phyloP scores from a whole-genome alignment of 2,113 vertebrate genomes.

The Eleginops maclovinus region DNA sequence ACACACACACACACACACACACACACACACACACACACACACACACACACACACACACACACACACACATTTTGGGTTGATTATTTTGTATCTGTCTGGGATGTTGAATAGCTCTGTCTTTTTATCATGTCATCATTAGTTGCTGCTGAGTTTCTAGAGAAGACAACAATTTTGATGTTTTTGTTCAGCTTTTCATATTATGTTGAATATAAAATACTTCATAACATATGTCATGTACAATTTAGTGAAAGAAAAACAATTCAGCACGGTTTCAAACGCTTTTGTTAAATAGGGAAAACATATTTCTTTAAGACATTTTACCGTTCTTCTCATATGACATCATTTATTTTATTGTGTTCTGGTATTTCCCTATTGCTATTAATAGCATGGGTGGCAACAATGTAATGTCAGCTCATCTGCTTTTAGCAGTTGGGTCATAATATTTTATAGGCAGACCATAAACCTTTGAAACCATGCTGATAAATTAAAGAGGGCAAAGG shows the following conservation, averaged over 20 bases:
- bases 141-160: background rate
- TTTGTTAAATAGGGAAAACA: background rate
- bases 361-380: background rate
- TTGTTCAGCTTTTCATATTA: background rate
- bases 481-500: conserved; percentile 36
- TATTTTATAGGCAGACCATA: conserved; percentile 43
- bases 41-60: background rate
- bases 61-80: background rate
- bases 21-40: conserved; percentile 1
- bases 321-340: background rate
- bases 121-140: background rate
- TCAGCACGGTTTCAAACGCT: background rate
- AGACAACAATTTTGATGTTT: background rate
- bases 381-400: conserved; percentile 2
- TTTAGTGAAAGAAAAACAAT: background rate
- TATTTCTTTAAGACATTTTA: background rate
- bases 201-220: background rate
- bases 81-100: background rate
- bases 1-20: background rate
- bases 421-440: conserved; percentile 39
- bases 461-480: conserved; percentile 46
- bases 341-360: background rate
- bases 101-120: background rate
- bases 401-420: conserved; percentile 40
- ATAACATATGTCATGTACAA: background rate